Base-by-base conservation (phyloP, 2,888 invertebrate species). In the Dasysyrphus tricinctus region DNA sequence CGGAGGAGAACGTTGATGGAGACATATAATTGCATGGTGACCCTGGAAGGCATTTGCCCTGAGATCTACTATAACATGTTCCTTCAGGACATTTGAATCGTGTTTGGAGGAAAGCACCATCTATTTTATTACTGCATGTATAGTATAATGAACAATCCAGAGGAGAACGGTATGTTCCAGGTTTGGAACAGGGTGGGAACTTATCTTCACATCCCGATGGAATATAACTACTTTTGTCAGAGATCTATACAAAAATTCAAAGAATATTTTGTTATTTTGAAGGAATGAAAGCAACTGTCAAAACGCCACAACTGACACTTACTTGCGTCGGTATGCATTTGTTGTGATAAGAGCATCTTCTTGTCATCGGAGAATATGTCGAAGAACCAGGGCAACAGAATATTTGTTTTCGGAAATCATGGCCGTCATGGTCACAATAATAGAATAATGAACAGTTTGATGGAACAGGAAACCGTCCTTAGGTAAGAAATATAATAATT, bases 61-160 rank as follows among this genome's bases (percentile, higher is more conserved):
- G 79, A 9, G 83, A 47, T 11, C 83, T 65, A 76, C 91, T 90
- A 61, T 88, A 92, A 72, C 90, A 90, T 5, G 88, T 88, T 16
- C 89, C 89, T 39, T 85, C 88, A 7, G 91, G 90, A 79, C 92
- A 92, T 91, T 90, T 92, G 76, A 90, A 92, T 65, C 93, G 90
- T 2, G 90, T 92, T 74, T 93, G 93, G 75, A 91, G 88, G 83
- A 92, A 92, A 7, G 89, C 89, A 9, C 92, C 91, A 76, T 89
- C 91, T 0, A 88, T 74, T 56, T 91, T 91, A 34, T 90, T 85
- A 32, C 90, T 91, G 84, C 93, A 93, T 0, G 90, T 91, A 80
- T 93, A 93, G 82, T 93, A 93, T 12, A 93, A 77, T 0, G 90
- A 89, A 70, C 93, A 93, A 83, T 93, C 91, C 4, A 88, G 88